Percentiles rank a stretch among this genome's conserved stretches.
Conservation (phyloP, 1,140 invertebrate genomes). For the Drosophila malerkotliana region DNA sequence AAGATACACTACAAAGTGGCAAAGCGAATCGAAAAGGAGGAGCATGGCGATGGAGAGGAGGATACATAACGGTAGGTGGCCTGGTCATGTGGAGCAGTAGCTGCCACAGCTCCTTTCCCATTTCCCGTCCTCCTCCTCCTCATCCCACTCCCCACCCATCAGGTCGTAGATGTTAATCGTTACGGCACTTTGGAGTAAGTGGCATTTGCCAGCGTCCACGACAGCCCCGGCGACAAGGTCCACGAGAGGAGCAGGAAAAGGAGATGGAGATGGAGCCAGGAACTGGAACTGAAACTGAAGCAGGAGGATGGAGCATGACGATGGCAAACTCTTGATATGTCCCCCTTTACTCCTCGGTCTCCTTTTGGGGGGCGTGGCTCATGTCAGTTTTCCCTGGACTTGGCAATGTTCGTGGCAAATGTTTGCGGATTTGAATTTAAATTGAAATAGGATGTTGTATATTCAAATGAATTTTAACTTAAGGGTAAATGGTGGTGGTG, state of each 20-base stretch:
- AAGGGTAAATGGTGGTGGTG: conserved; percentile 71
- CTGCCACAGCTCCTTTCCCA: conserved; percentile 7
- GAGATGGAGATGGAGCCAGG: conserved; percentile 2
- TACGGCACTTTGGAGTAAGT: conserved; percentile 81
- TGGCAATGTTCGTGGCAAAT: conserved; percentile 74
- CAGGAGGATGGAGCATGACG: conserved; percentile 16
- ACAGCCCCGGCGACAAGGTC: conserved; percentile 50
- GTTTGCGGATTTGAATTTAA: conserved; percentile 84
- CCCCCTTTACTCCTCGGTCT: conserved; percentile 29
- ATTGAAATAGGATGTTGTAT: conserved; percentile 84
- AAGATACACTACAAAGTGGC: conserved; percentile 63
- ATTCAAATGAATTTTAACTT: conserved; percentile 84
- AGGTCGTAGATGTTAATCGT: conserved; percentile 81
- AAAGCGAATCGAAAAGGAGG: conserved; percentile 25
- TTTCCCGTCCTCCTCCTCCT: not conserved
- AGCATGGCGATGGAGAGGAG: not conserved
- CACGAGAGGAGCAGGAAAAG: conserved; percentile 24
- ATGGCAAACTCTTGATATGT: conserved; percentile 69
- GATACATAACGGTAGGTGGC: conserved; percentile 71
- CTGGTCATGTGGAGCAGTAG: conserved; percentile 34
- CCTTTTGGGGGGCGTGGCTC: conserved; percentile 60
- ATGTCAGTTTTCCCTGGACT: conserved; percentile 69
- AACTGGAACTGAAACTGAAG: conserved; percentile 4
- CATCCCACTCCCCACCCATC: conserved; percentile 33
- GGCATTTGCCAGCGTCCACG: conserved; percentile 79